Conservation (phyloP, 2,113 vertebrate species). For the Syngnathus typhle region DNA sequence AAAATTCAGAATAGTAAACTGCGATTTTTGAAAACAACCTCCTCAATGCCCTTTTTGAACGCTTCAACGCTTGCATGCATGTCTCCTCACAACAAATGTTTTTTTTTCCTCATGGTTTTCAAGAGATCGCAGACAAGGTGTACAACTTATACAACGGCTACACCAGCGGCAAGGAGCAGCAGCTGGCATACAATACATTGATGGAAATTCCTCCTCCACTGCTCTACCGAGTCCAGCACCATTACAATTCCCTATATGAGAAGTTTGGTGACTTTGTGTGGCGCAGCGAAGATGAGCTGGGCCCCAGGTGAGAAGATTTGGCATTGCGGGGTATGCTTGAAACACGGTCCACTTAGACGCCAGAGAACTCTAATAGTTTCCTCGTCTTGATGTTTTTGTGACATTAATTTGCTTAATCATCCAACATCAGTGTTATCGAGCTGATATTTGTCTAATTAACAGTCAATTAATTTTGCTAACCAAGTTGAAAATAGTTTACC, state of each 20-base stretch:
- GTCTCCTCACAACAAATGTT: not conserved
- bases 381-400: slow-evolving; percentile 12
- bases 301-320: slow-evolving; percentile 81
- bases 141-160: slow-evolving; percentile 98
- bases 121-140: slow-evolving; percentile 96
- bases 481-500: no score
- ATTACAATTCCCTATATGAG: slow-evolving; percentile 97
- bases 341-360: not conserved
- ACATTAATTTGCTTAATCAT: slow-evolving; percentile 13
- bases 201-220: slow-evolving; percentile 92
- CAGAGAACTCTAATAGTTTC: slow-evolving; percentile 10
- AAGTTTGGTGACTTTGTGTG: slow-evolving; percentile 98
- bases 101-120: slow-evolving; percentile 3
- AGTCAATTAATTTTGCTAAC: no score
- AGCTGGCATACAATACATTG: slow-evolving; percentile 92
- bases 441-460: no score
- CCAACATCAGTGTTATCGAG: not conserved
- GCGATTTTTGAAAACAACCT: not conserved
- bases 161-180: slow-evolving; percentile 98
- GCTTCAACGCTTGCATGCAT: no score
- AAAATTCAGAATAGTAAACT: not conserved
- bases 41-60: no score
- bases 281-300: slow-evolving; percentile 95
- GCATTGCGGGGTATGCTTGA: not conserved
- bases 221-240: slow-evolving; percentile 90